A percentile compares a stretch with the other conserved stretches of the same genome.
Conservation (phyloP, 2,888 invertebrate species). For the Celastrina argiolus region DNA sequence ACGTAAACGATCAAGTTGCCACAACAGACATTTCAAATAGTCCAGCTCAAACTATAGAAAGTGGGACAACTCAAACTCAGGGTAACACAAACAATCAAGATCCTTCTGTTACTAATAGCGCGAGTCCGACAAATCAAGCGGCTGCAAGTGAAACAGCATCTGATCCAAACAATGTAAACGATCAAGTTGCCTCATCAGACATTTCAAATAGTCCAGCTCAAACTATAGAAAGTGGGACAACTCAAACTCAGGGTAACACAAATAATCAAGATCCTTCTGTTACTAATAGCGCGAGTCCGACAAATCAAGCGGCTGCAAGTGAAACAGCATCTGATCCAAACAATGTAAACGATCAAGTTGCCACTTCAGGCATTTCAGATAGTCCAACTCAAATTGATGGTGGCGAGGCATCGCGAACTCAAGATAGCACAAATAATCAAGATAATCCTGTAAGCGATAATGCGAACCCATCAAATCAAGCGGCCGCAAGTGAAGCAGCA, state of each 20-base stretch:
- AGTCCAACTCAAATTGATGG: not conserved
- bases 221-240: not conserved
- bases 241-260: not conserved
- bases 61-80: not conserved
- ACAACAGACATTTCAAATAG: not conserved
- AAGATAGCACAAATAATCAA: not conserved
- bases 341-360: not conserved
- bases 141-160: not conserved
- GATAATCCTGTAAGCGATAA: not conserved
- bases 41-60: not conserved
- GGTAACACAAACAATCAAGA: not conserved
- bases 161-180: not conserved
- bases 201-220: not conserved
- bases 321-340: not conserved
- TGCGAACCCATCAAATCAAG: not conserved
- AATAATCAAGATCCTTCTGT: not conserved
- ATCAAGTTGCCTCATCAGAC: not conserved
- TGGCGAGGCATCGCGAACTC: not conserved
- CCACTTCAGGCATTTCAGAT: not conserved
- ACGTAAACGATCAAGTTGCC: not conserved
- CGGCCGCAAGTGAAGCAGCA: not conserved
- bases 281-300: not conserved
- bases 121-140: not conserved
- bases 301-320: not conserved
- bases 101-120: not conserved